phyloP scores from a whole-genome alignment of 1,140 invertebrate genomes.

The Apocrypta bakeri region DNA sequence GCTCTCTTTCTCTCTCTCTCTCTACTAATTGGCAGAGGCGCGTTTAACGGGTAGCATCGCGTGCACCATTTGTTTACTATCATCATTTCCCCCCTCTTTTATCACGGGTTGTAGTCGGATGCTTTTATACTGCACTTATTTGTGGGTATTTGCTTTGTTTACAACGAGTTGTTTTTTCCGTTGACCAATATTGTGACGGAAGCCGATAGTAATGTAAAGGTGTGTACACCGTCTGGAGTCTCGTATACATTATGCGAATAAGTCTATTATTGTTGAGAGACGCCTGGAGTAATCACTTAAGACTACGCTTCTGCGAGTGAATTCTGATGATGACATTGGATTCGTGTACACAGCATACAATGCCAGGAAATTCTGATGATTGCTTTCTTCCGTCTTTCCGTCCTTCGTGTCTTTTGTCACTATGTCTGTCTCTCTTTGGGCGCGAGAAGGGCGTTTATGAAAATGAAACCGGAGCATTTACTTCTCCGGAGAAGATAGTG shows the following conservation, averaged over 20 bases:
- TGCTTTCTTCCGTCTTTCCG: neutral
- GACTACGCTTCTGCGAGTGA: neutral
- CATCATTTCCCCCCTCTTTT: neutral
- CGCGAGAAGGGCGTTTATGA: constrained; percentile 13
- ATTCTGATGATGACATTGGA: constrained; percentile 21
- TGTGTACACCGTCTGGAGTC: too few species aligned
- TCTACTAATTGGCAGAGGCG: constrained; percentile 65
- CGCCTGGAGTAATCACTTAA: constrained; percentile 36
- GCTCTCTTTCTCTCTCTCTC: constrained; percentile 55
- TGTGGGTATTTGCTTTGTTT: neutral
- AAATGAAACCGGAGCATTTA: constrained; percentile 28
- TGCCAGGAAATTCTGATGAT: neutral
- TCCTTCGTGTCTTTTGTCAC: neutral
- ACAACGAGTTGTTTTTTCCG: neutral
- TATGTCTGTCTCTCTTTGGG: neutral
- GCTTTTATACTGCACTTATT: neutral
- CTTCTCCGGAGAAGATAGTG: too few species aligned
- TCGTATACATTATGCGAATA: neutral
- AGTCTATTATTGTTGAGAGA: neutral
- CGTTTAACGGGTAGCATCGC: constrained; percentile 59
- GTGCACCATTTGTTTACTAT: neutral
- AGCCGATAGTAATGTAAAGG: too few species aligned
- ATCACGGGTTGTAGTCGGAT: neutral
- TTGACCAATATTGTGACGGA: too few species aligned
- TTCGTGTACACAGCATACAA: neutral